Evolutionary conservation across 1,140 invertebrate species (phyloP), one percentile per base, ranked within the genome.

Genomic region (Heliconius hewitsoni): DNA sequence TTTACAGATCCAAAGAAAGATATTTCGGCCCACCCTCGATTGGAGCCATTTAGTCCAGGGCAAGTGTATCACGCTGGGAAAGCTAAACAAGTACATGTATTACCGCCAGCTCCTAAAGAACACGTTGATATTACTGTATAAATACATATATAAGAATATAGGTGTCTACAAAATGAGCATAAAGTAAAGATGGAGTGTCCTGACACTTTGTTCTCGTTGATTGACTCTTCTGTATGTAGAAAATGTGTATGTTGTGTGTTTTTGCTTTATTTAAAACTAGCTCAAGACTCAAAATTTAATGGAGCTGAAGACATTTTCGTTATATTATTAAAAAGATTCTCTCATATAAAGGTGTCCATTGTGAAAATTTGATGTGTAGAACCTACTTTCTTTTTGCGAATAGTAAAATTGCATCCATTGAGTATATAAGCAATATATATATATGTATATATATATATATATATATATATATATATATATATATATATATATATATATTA

Each of bases 51-150:
- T 94, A 97, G 97, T 89, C 96, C 97, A 4, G 98, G 98, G 9
- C 98, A 98, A 93, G 97, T 98, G 9, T 98, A 98, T 93, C 98
- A 98, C 93, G 96, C 96, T 74, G 98, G 97, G 80, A 98, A 98
- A 95, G 97, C 97, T 76, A 96, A 96, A 87, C 98, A 98, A 95
- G 96, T 98, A 78, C 97, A 98, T 89, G 97, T 98, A 50, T 95
- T 98, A 78, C 96, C 96, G 2, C 87, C 90, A 4, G 85, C 86
- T 11, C 84, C 90, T 8, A 93, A 93, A 39, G 93, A 93, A 66
- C 87, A 92, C 66, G 13, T 89, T 0, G 91, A 94, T 74, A 79
- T 87, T 8, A 78, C 85, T 30, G 75, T 81, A 8, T 84, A 70
- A 81, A 73, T 71, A 71, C 16, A 19, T 72, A 30, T 30, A 66